A percentile compares a stretch with the other conserved stretches of the same genome.
Evolutionary conservation across 2,888 invertebrate species (phyloP).

Genomic region (Melanchra persicariae): DNA sequence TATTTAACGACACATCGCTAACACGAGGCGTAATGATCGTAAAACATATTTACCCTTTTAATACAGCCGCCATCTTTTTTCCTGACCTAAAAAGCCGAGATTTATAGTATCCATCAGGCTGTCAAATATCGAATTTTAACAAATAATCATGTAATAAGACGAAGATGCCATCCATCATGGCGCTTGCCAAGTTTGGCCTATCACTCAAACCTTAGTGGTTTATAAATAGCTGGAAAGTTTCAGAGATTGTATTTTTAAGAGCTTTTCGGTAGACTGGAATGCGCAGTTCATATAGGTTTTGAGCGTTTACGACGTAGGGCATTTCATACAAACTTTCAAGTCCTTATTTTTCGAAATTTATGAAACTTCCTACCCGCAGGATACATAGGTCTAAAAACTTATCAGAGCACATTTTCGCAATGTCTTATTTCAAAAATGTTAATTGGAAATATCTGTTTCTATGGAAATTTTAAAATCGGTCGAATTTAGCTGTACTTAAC

Average conservation of each 20-base stretch:
- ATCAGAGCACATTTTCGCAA: no score
- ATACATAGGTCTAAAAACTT: no score
- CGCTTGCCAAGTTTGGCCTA: slow-evolving; percentile 32
- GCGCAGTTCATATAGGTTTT: not conserved
- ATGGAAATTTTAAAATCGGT: no score
- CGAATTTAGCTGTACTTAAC: no score
- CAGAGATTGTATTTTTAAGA: not conserved
- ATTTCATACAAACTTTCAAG: no score
- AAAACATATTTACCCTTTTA: slow-evolving; percentile 41
- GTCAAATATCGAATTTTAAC: slow-evolving; percentile 64
- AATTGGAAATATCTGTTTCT: no score
- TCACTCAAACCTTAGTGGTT: slow-evolving; percentile 53
- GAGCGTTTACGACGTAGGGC: no score
- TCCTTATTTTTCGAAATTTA: no score
- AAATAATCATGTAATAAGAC: slow-evolving; percentile 60
- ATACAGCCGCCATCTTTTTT: slow-evolving; percentile 41
- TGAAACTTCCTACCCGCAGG: no score
- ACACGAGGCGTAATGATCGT: slow-evolving; percentile 24
- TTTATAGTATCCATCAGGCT: slow-evolving; percentile 56
- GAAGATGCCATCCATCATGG: slow-evolving; percentile 49
- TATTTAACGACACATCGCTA: slow-evolving; percentile 9
- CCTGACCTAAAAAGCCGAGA: slow-evolving; percentile 49
- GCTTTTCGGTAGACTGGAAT: not conserved
- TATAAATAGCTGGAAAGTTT: slow-evolving; percentile 29
- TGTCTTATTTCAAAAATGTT: no score